These are phyloP conservation scores for Zoroaster sp. DNA, from an alignment of 53 echinoderm and acorn worm genomes.

Conservation along the genomic window DNA sequence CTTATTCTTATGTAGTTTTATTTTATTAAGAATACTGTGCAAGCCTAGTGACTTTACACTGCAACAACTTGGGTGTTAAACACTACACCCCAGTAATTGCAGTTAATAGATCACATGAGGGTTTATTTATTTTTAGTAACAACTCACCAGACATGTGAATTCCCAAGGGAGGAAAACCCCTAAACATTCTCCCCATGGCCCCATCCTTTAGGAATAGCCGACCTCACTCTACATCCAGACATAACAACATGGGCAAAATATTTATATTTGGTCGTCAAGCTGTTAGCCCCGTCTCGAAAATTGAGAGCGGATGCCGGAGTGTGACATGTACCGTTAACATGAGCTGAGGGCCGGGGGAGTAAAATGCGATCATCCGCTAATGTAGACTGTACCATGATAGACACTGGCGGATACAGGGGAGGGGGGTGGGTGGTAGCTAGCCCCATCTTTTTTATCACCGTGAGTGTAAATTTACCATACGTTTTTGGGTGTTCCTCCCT, in stretches of 20 bases:
- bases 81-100: no score
- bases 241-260: slow-evolving; percentile 12
- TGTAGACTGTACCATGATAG: no score
- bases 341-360: neutral
- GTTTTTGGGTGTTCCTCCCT: no score
- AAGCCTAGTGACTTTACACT: no score
- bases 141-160: neutral
- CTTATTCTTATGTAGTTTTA: no score
- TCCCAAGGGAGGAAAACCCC: neutral
- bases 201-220: neutral
- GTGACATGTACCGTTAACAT: neutral
- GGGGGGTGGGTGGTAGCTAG: no score
- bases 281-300: neutral
- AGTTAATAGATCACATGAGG: no score
- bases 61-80: no score
- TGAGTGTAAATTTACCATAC: no score
- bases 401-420: no score
- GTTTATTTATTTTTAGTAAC: neutral
- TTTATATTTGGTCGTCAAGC: neutral
- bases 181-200: neutral
- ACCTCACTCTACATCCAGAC: neutral
- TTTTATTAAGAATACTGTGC: no score
- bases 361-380: slow-evolving; percentile 13
- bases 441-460: no score
- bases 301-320: slow-evolving; percentile 20